Conservation (phyloP, 2,113 vertebrate species). For the Cathartes aura region DNA sequence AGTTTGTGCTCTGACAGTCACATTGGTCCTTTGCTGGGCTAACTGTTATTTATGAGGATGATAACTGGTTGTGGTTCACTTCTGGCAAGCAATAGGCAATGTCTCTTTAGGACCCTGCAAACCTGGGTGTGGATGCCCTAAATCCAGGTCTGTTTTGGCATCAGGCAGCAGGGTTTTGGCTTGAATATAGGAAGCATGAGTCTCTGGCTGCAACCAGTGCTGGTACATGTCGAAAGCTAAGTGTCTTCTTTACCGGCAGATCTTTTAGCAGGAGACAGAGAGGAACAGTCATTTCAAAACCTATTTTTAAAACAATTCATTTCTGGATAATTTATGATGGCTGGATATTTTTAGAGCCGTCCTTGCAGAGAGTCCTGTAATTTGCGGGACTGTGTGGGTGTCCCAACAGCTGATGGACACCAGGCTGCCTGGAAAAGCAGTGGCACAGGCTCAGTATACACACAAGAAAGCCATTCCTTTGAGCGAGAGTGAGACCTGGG, state of each 20-base stretch:
- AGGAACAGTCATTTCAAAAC: slow-evolving; percentile 64
- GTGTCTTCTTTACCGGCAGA: slow-evolving; percentile 48
- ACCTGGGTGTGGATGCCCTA: slow-evolving; percentile 43
- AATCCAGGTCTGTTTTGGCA: slow-evolving; percentile 40
- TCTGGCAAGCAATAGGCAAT: not conserved
- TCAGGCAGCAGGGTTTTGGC: slow-evolving; percentile 17
- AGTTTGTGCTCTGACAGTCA: not conserved
- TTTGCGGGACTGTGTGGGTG: slow-evolving; percentile 76
- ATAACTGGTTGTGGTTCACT: not conserved
- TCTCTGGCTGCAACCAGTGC: slow-evolving; percentile 34
- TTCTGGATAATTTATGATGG: slow-evolving; percentile 70
- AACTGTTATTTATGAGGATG: not conserved
- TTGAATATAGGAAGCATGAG: slow-evolving; percentile 29
- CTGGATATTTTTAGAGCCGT: slow-evolving; percentile 68
- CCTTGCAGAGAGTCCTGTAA: slow-evolving; percentile 72
- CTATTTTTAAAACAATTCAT: slow-evolving; percentile 82
- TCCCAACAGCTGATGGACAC: slow-evolving; percentile 68
- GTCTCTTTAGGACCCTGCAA: slow-evolving; percentile 4
- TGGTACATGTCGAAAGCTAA: slow-evolving; percentile 53
- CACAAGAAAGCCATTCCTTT: slow-evolving; percentile 41
- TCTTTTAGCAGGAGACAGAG: slow-evolving; percentile 53
- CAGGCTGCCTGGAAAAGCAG: slow-evolving; percentile 58
- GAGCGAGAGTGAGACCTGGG: not conserved
- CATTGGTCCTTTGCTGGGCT: not conserved
- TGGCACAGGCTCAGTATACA: slow-evolving; percentile 60